phyloP scores from a whole-genome alignment of 2,797 vertebrate genomes.

The Gallinago solitaria region DNA sequence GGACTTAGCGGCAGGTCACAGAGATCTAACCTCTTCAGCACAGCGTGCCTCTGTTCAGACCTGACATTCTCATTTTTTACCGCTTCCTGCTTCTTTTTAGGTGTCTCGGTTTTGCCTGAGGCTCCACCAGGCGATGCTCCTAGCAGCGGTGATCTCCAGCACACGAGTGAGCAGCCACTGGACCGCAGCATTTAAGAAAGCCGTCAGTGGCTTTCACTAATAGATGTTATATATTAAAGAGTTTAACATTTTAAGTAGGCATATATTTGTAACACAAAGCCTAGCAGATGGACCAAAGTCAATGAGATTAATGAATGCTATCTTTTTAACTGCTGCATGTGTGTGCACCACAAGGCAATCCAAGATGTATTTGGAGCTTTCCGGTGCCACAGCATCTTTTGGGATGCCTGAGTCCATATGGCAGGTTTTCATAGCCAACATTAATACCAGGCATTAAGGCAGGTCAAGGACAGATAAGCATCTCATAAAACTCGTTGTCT shows the following conservation, averaged over 20 bases:
- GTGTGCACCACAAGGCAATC: background rate
- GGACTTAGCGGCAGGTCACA: background rate
- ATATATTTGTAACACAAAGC: background rate
- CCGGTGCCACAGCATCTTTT: background rate
- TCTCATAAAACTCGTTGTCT: background rate
- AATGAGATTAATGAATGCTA: background rate
- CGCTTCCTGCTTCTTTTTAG: background rate
- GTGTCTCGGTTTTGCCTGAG: background rate
- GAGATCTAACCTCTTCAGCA: background rate
- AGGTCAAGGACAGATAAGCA: background rate
- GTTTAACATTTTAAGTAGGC: background rate
- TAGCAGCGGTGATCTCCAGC: background rate
- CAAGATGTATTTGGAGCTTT: background rate
- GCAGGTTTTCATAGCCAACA: background rate
- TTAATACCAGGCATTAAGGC: background rate
- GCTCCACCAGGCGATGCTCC: background rate
- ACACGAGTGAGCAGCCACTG: fast-evolving
- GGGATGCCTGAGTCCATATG: background rate
- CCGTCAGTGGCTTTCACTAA: background rate
- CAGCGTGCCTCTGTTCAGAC: background rate
- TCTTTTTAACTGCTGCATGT: background rate
- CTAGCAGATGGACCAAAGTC: background rate
- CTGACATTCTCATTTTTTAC: background rate
- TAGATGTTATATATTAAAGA: background rate
- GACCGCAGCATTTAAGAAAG: background rate